Conservation (phyloP, 2,113 vertebrate species). For the Tenebrosternarchus preto region DNA sequence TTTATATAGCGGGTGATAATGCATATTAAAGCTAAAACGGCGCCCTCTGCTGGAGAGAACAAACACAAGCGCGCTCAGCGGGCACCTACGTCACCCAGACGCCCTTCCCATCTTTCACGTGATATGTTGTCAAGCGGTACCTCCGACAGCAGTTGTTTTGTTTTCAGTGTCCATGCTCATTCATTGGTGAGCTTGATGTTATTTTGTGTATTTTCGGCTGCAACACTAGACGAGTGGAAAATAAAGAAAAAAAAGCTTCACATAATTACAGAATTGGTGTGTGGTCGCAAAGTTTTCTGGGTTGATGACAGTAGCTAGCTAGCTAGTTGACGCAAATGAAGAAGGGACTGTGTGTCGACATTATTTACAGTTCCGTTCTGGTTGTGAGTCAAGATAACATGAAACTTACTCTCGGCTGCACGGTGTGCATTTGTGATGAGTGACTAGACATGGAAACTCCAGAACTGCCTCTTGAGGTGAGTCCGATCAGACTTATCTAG, state of each 20-base stretch:
- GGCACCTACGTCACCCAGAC: slow-evolving; percentile 21
- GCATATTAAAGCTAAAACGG: neutral
- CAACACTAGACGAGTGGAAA: neutral
- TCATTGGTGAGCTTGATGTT: neutral
- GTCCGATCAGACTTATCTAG: slow-evolving; percentile 8
- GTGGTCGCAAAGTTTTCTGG: neutral
- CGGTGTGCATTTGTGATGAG: neutral
- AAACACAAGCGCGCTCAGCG: neutral
- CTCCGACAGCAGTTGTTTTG: neutral
- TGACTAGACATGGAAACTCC: slow-evolving; percentile 52
- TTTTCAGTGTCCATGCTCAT: neutral
- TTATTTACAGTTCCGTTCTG: neutral
- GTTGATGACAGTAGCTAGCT: neutral
- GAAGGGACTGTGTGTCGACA: no score
- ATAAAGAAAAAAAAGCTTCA: neutral
- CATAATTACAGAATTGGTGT: neutral
- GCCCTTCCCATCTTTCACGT: slow-evolving; percentile 17
- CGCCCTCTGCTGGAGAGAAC: slow-evolving; percentile 23
- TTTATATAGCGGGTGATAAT: no score
- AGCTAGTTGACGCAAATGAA: neutral
- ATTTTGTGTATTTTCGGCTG: neutral
- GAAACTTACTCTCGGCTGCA: neutral
- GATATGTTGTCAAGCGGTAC: neutral
- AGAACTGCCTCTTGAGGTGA: slow-evolving; percentile 74
- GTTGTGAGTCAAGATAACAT: neutral